Evolutionary conservation across 2,888 invertebrate genomes (phyloP).

Genomic region (Brenthis ino): DNA sequence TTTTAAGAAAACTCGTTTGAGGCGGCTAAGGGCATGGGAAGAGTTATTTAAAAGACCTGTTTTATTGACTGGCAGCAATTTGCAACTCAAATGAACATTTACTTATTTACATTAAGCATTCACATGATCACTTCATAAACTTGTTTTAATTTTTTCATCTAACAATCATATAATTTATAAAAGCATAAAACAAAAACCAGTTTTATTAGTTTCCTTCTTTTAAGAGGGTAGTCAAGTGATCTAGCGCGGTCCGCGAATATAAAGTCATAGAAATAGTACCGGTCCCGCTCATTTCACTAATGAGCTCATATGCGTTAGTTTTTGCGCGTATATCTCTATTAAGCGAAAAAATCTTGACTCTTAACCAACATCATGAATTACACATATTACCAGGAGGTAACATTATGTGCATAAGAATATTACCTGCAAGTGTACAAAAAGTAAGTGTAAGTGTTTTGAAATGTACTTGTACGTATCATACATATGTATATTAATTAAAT

Average conservation of each 20-base stretch:
- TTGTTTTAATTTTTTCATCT: not conserved
- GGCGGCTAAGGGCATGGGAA: slow-evolving; percentile 8
- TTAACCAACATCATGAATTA: not conserved
- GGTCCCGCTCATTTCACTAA: slow-evolving; percentile 4
- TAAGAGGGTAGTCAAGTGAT: not conserved
- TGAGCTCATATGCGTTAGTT: not conserved
- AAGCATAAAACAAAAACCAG: not conserved
- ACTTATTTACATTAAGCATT: slow-evolving; percentile 1
- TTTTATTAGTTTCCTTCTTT: not conserved
- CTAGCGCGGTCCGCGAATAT: not conserved
- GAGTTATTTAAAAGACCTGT: slow-evolving; percentile 5
- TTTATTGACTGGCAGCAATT: slow-evolving; percentile 9
- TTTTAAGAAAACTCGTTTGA: slow-evolving; percentile 4
- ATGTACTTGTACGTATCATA: too few relatives aligned
- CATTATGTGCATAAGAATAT: too few relatives aligned
- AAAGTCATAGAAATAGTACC: not conserved
- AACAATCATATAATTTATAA: not conserved
- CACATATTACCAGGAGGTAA: too few relatives aligned
- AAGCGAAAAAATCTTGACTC: slow-evolving; percentile 9
- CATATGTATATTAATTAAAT: too few relatives aligned
- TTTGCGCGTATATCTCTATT: not conserved
- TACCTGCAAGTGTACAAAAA: too few relatives aligned
- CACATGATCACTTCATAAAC: slow-evolving; percentile 5
- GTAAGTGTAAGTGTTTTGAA: too few relatives aligned
- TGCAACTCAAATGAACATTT: slow-evolving; percentile 3